Evolutionary conservation across 2,797 vertebrate species (phyloP).

Genomic region (Notamacropus eugenii): DNA sequence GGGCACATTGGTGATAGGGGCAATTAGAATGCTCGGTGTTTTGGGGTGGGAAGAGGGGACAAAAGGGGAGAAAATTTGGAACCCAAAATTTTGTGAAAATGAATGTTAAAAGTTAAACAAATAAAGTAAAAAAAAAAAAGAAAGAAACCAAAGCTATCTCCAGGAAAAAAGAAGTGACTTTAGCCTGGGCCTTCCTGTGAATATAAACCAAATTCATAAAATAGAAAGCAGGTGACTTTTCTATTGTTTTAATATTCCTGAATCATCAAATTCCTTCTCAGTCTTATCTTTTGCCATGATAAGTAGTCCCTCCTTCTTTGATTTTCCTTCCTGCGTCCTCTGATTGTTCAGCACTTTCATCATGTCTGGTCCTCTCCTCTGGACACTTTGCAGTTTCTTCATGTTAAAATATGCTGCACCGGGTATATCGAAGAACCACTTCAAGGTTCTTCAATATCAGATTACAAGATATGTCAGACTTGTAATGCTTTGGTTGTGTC

Average conservation of each 20-base stretch:
- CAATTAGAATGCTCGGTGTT: no score
- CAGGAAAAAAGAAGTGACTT: neutral
- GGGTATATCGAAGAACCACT: neutral
- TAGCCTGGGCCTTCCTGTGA: neutral
- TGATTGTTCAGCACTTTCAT: neutral
- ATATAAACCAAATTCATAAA: neutral
- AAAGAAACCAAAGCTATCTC: neutral
- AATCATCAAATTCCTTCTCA: neutral
- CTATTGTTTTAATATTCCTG: neutral
- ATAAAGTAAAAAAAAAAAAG: no score
- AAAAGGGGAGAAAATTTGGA: no score
- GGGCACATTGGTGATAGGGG: no score
- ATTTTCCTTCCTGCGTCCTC: neutral
- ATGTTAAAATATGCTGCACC: neutral
- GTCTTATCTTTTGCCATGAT: neutral
- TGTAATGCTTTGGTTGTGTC: neutral
- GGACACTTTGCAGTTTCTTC: neutral
- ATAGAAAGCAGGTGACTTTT: neutral
- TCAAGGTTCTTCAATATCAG: conserved; percentile 1
- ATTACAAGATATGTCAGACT: neutral
- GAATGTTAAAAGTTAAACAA: no score
- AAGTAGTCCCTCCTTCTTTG: neutral
- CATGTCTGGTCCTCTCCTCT: neutral
- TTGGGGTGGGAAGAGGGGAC: no score
- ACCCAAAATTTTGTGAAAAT: no score